Evolutionary conservation across 2,113 vertebrate genomes (phyloP).

Genomic region (Pipa parva): DNA sequence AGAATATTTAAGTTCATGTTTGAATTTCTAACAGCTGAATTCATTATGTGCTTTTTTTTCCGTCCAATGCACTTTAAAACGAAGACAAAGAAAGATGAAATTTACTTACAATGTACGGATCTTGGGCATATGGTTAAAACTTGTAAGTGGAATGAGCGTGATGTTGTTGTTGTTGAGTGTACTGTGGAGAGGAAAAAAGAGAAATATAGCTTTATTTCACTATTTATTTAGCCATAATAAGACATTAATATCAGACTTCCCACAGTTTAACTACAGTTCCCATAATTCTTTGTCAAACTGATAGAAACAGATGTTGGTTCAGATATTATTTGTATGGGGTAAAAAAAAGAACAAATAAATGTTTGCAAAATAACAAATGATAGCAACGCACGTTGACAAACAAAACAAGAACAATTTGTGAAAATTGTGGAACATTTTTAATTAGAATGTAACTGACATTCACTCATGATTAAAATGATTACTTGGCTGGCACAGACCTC

Average conservation of each 20-base stretch:
- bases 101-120: conserved; percentile 95
- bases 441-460: conserved; percentile 18
- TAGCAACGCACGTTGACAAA: neutral
- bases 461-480: neutral
- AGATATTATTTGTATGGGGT: neutral
- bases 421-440: neutral
- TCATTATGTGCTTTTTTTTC: too few relatives aligned
- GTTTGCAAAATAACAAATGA: conserved; percentile 6
- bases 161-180: conserved; percentile 99
- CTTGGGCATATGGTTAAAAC: conserved; percentile 99
- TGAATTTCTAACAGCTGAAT: too few relatives aligned
- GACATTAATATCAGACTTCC: too few relatives aligned
- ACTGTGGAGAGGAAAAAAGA: conserved; percentile 56
- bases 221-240: conserved; percentile 22
- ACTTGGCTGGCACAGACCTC: neutral
- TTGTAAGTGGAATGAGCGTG: conserved; percentile 93
- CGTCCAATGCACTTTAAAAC: too few relatives aligned
- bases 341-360: neutral
- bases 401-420: neutral
- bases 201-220: conserved; percentile 29
- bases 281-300: neutral
- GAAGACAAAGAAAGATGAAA: neutral
- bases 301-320: neutral
- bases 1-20: neutral
- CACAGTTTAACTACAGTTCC: too few relatives aligned